Base-by-base conservation (phyloP, 2,888 invertebrate species). In the Hoplodrina ambigua region DNA sequence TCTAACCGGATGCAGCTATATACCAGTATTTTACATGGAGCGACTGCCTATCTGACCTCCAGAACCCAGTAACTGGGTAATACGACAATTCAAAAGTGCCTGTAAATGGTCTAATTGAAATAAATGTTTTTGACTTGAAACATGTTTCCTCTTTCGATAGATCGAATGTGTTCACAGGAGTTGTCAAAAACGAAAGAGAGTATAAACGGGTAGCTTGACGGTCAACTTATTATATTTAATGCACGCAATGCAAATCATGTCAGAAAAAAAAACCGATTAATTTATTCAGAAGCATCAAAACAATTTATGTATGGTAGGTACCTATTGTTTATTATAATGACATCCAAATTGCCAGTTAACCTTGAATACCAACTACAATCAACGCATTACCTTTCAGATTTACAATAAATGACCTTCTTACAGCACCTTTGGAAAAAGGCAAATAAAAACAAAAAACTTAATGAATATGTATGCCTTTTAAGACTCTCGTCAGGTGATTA, bases 401-500 rank as follows among this genome's bases (percentile, higher is more conserved):
- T 63, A 63, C 58, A 69, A 72, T 70, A 79, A 72, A 70, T 82
- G 37, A 62, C 19, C 17, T 10, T 72, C 17, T 80, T 71, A 44
- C 55, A 61, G n/a, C 58, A 58, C 30, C 25, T 37, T 61, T 30
- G 3, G 3, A 60, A 7, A 41, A 56, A 56, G 11, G 41, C 41
- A 15, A 20, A 30, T 62, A 53, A 30, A 54, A 54, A 68, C 58
- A 68, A 66, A 71, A 60, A 65, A 50, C 15, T 30, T 0, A 60
- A 65, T 80, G 65, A 80, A 78, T 75, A 78, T 75, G 65, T 70
- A 67, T 57, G 60, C 10, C 62, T 49, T 62, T 79, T 53, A 69
- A 69, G 66, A 19, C 44, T 67, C 57, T 70, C 67, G 70, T 80
- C 78, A 78, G 72, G 84, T 75, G 82, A 86, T 85, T 84, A 85